These are phyloP conservation scores for Autographa gamma DNA, from an alignment of 2,888 invertebrate species.

Conservation along the genomic window DNA sequence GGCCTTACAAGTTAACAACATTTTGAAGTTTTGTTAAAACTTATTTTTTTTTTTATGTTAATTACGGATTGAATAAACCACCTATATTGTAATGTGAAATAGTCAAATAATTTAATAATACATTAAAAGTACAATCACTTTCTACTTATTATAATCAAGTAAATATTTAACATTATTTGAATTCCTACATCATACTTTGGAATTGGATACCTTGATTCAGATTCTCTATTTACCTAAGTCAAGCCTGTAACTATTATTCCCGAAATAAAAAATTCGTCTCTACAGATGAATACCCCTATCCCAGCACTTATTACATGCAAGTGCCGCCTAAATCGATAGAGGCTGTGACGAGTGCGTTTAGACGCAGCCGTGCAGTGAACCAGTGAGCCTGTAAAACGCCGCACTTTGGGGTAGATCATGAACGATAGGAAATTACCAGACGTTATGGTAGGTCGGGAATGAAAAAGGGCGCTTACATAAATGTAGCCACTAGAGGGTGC, in stretches of 20 bases:
- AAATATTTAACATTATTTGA: too few relatives aligned
- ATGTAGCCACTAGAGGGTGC: conserved; percentile 18
- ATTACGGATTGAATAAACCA: too few relatives aligned
- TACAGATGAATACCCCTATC: conserved; percentile 19
- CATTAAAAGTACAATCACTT: too few relatives aligned
- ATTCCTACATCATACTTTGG: too few relatives aligned
- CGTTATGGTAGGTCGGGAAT: conserved; percentile 78
- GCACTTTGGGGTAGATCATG: conserved; percentile 59
- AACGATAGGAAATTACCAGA: conserved; percentile 64
- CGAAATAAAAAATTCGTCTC: conserved; percentile 5
- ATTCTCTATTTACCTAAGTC: neutral
- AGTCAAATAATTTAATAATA: too few relatives aligned
- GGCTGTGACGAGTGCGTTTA: conserved; percentile 42
- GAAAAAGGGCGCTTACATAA: conserved; percentile 57
- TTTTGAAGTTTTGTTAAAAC: neutral
- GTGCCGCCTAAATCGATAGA: conserved; percentile 59
- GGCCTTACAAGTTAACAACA: neutral
- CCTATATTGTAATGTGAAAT: too few relatives aligned
- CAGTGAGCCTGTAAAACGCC: conserved; percentile 45
- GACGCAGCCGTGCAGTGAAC: conserved; percentile 25
- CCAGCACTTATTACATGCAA: conserved; percentile 12
- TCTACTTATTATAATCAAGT: too few relatives aligned
- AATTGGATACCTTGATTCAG: neutral
- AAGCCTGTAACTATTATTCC: neutral
- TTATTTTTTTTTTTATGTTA: neutral